Conservation (phyloP, 2,888 invertebrate species). For the Andrena dorsata region DNA sequence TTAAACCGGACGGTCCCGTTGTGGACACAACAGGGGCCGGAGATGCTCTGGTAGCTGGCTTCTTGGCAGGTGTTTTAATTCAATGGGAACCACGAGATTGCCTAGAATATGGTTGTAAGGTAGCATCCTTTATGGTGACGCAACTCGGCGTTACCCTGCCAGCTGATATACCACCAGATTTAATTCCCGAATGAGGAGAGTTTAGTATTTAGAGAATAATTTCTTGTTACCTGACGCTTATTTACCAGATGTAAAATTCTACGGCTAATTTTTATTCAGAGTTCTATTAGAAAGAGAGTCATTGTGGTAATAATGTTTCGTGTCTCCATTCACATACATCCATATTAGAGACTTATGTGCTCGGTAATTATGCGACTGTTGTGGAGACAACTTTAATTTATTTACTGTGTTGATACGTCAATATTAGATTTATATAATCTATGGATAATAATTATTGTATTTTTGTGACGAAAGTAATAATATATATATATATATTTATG, state of each 20-base stretch:
- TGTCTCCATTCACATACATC: conserved; percentile 23
- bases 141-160: conserved; percentile 78
- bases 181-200: conserved; percentile 64
- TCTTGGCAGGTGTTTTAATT: conserved; percentile 81
- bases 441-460: conserved; percentile 16
- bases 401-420: conserved; percentile 11
- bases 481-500: conserved; percentile 29
- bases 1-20: conserved; percentile 73
- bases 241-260: conserved; percentile 25
- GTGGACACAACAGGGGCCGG: conserved; percentile 84
- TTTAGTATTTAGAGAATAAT: conserved; percentile 30
- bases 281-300: conserved; percentile 40
- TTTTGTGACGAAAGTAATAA: conserved; percentile 22
- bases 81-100: conserved; percentile 80
- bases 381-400: conserved; percentile 24
- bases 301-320: conserved; percentile 43
- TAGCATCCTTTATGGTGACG: conserved; percentile 78
- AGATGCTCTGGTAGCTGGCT: conserved; percentile 84
- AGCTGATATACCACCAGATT: conserved; percentile 71
- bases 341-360: conserved; percentile 12
- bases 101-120: conserved; percentile 79
- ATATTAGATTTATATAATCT: conserved; percentile 24
- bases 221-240: conserved; percentile 50
- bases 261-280: conserved; percentile 41
- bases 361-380: conserved; percentile 23